Evolutionary conservation across 2,888 invertebrate genomes (phyloP), one percentile per base, ranked within the genome.

Genomic region (Lochmaea crataegi): DNA sequence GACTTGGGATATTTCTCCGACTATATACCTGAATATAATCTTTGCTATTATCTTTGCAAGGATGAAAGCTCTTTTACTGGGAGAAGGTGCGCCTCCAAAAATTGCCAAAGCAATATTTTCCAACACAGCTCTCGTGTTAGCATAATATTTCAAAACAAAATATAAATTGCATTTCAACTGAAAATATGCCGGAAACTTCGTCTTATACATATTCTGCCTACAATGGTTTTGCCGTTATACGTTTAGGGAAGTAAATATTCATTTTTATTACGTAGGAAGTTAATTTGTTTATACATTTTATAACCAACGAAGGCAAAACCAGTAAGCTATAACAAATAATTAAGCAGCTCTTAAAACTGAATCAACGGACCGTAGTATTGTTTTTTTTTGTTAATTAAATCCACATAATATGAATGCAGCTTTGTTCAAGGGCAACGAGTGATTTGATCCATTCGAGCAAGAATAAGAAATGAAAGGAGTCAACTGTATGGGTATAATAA

Each of bases 391-490:
- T 53, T 16, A 14, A 57, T 18, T 57, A n/a, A 60, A 60, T 38
- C 14, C 60, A 60, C 32, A 38, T 18, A 60, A 26, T 60, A 60
- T 2, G 26, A 32, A 38, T 60, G 60, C 60, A 60, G 38, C 16
- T 38, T 16, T 38, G 10, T 60, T 60, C 60, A 60, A 60, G 60
- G 60, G 38, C 14, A 60, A 60, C 60, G 60, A 60, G 60, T 38
- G n/a, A 60, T 60, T 60, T 38, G 60, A 60, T 60, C 14, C 7
- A n/a, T 60, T 60, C 32, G 38, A 60, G 6, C 12, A 14, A 60
- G 32, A 32, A n/a, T 58, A 60, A 60, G 26, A 60, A 60, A 14
- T 14, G 60, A 60, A 60, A 60, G 60, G 38, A 14, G 18, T n/a
- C 16, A 38, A 11, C 11, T 57, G 5, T n/a, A 60, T 32, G 12